Evolutionary conservation across 2,113 vertebrate species (phyloP).

Genomic region (Chaenogobius annularis): DNA sequence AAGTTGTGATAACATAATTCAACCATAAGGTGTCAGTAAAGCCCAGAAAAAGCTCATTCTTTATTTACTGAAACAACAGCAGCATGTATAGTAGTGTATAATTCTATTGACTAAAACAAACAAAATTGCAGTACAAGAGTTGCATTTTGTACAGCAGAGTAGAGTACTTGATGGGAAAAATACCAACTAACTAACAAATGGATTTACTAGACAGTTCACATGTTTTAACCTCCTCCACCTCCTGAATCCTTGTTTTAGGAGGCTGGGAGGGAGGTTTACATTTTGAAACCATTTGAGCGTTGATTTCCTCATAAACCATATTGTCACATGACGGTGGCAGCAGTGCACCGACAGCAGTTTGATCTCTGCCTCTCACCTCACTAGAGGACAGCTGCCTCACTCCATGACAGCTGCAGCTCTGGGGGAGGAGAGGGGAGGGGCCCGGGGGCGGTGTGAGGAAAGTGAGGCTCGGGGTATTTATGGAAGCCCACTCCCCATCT

Average conservation of each 20-base stretch:
- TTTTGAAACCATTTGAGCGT: not conserved
- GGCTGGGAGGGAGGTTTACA: no score
- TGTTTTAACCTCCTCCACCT: not conserved
- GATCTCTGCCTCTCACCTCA: constrained; percentile 30
- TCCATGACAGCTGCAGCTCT: constrained; percentile 72
- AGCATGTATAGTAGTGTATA: no score
- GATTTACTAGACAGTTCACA: no score
- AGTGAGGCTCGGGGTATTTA: constrained; percentile 64
- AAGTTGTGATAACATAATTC: not conserved
- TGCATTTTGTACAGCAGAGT: no score
- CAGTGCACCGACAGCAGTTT: constrained; percentile 49
- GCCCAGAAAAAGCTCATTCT: not conserved
- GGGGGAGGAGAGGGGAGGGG: constrained; percentile 10
- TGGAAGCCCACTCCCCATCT: constrained; percentile 57
- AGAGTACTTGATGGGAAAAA: no score
- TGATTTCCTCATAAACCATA: not conserved
- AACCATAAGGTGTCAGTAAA: constrained; percentile 41
- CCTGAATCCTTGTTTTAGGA: not conserved
- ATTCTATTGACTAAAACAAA: no score
- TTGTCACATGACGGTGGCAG: not conserved
- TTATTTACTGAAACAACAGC: no score
- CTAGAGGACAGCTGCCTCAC: constrained; percentile 70
- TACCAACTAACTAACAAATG: no score
- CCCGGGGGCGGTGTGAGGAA: constrained; percentile 27
- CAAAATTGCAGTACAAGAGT: no score